Evolutionary conservation across 2,797 vertebrate genomes (phyloP), one percentile per base, ranked within the genome.

Genomic region (Dallia pectoralis): DNA sequence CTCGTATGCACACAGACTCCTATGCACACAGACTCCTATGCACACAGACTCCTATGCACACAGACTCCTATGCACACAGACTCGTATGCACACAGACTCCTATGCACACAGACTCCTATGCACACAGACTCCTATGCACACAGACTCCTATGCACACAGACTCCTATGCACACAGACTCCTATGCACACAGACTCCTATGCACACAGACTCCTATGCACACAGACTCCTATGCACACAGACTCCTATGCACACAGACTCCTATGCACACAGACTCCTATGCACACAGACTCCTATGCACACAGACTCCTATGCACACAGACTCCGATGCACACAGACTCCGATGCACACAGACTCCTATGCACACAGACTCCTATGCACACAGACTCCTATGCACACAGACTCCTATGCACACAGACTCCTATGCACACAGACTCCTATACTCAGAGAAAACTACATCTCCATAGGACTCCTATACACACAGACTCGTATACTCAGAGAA

Each of bases 1-100:
- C 70, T 96, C 96, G 97, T 99, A 59, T 30, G 27, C n/a, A 77
- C 0, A 79, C 7, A 70, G 32, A 15, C 67, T 65, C 25, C n/a
- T n/a, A n/a, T n/a, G n/a, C n/a, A n/a, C n/a, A n/a, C n/a, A 53
- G 96, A 93, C 70, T 96, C 96, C 97, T 99, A 59, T 30, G 27
- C n/a, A 77, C 0, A 79, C 7, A 70, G 32, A 15, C 67, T 65
- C 25, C n/a, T n/a, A n/a, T n/a, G n/a, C n/a, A n/a, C n/a, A n/a
- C n/a, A 53, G 96, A 93, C 70, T 96, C 96, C 97, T 99, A 59
- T 30, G 27, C n/a, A 77, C 0, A 79, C 7, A 70, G 32, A 15
- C 67, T 65, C 25, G n/a, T n/a, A n/a, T n/a, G n/a, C n/a, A n/a
- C n/a, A n/a, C n/a, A n/a, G n/a, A n/a, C n/a, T n/a, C n/a, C n/a